phyloP scores from a whole-genome alignment of 2,888 invertebrate species.

The Lacanobia wlatinum region DNA sequence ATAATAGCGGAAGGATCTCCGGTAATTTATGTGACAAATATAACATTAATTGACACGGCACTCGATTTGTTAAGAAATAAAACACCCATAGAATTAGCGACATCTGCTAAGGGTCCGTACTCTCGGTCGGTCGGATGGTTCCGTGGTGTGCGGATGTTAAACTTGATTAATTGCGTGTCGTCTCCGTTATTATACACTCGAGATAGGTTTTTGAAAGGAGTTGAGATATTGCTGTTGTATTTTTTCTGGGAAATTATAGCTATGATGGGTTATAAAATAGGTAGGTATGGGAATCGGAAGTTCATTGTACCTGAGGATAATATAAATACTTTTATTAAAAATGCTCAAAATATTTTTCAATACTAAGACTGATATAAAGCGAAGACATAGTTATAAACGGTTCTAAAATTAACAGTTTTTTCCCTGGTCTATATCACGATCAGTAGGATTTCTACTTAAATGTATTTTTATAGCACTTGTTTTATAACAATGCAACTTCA shows the following conservation, averaged over 20 bases:
- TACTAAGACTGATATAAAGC: too few species aligned
- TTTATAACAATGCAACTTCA: too few species aligned
- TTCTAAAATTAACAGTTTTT: background rate
- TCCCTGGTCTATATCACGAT: background rate
- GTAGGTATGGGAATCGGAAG: background rate
- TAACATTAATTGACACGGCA: slow-evolving; percentile 86
- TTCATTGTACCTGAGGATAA: background rate
- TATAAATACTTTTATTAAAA: background rate
- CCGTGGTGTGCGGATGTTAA: slow-evolving; percentile 39
- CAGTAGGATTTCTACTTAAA: background rate
- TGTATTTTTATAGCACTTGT: background rate
- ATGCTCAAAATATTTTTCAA: background rate
- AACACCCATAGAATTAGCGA: slow-evolving; percentile 81
- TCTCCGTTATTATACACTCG: slow-evolving; percentile 55
- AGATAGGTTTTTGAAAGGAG: slow-evolving; percentile 35
- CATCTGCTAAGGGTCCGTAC: slow-evolving; percentile 69
- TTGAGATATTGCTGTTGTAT: slow-evolving; percentile 10
- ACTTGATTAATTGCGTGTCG: slow-evolving; percentile 66
- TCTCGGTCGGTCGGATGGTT: background rate
- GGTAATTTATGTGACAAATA: slow-evolving; percentile 88
- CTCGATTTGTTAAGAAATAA: slow-evolving; percentile 79
- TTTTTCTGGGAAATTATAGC: slow-evolving; percentile 11
- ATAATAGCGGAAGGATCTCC: slow-evolving; percentile 78
- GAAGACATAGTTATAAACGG: background rate
- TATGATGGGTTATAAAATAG: slow-evolving; percentile 6